Percentiles rank a stretch among this genome's conserved stretches.
Conservation (phyloP, 1,140 invertebrate genomes). For the Daktulosphaira vitifoliae region DNA sequence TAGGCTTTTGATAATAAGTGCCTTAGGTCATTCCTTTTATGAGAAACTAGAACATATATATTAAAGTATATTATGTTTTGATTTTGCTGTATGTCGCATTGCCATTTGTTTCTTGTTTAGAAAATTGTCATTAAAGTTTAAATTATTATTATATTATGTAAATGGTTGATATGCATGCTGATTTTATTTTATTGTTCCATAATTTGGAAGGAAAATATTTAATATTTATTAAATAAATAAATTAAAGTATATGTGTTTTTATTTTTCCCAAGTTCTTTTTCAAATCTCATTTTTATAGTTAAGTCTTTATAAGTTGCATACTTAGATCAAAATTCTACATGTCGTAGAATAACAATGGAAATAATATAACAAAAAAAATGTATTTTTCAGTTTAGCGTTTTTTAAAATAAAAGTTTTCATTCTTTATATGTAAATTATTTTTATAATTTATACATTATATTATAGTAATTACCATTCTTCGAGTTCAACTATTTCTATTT, state of each 20-base stretch:
- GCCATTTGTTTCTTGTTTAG: conserved; percentile 9
- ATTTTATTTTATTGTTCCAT: conserved; percentile 27
- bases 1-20: conserved; percentile 31
- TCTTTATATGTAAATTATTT: no score
- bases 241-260: not conserved
- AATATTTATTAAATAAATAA: conserved; percentile 32
- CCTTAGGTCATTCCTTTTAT: conserved; percentile 32
- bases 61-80: conserved; percentile 16
- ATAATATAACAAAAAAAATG: no score
- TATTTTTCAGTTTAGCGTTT: no score
- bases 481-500: no score
- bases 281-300: no score
- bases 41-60: conserved; percentile 4
- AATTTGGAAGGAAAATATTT: conserved; percentile 1
- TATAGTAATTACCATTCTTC: no score
- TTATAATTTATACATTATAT: no score
- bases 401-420: no score
- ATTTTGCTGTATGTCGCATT: conserved; percentile 15
- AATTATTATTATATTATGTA: conserved; percentile 6
- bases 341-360: no score
- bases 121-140: conserved; percentile 10
- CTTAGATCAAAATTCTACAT: no score
- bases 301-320: no score
- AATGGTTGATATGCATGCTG: conserved; percentile 19
- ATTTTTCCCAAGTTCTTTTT: no score